These are phyloP conservation scores for Acipenser ruthenus DNA, from an alignment of 2,797 vertebrate species.

Conservation along the genomic window DNA sequence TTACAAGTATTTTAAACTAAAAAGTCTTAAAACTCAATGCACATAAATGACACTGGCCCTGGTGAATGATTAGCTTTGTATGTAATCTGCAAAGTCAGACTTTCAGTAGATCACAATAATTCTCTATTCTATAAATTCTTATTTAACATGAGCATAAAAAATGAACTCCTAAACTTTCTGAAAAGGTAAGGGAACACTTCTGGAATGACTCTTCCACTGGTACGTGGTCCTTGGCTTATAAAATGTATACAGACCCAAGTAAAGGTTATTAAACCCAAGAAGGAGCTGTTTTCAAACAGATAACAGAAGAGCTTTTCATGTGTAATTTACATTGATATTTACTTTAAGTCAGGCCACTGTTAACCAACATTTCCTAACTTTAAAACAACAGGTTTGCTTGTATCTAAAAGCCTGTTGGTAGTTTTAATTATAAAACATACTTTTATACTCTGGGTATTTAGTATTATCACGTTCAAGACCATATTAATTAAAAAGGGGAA, in stretches of 20 bases:
- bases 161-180: neutral
- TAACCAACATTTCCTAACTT: neutral
- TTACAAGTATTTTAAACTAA: no score
- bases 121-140: neutral
- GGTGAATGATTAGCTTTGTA: no score
- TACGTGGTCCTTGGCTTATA: neutral
- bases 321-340: constrained; percentile 4
- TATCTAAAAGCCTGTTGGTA: neutral
- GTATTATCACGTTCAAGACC: constrained; percentile 10
- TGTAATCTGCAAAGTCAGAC: no score
- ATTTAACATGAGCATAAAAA: constrained; percentile 2
- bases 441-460: constrained; percentile 3
- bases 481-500: constrained; percentile 2
- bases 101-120: no score
- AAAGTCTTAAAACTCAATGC: no score
- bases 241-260: neutral
- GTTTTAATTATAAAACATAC: constrained; percentile 4
- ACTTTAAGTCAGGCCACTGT: neutral
- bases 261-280: constrained; percentile 2
- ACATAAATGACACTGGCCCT: no score
- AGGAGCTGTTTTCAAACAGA: neutral
- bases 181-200: constrained; percentile 1
- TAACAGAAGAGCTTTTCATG: neutral
- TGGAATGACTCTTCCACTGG: neutral
- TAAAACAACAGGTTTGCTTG: neutral